These are phyloP conservation scores for Meiosimyza platycephala DNA, from an alignment of 2,888 invertebrate genomes.

Conservation along the genomic window DNA sequence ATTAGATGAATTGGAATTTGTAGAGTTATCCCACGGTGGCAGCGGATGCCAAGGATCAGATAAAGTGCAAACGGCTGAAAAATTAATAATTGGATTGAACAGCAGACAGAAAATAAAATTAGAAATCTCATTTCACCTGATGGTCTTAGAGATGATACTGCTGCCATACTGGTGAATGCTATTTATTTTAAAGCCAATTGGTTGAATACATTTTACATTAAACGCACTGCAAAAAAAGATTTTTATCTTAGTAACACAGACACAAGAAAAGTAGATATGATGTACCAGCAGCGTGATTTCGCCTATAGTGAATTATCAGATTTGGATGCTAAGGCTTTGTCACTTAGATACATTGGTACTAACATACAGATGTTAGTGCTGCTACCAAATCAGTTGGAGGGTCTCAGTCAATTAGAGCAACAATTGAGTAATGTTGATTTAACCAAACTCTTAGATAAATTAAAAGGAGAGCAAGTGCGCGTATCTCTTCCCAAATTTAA, in stretches of 20 bases:
- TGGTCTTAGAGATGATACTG: slow-evolving; percentile 70
- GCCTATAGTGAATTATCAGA: slow-evolving; percentile 67
- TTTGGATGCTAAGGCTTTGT: slow-evolving; percentile 72
- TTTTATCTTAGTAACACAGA: slow-evolving; percentile 74
- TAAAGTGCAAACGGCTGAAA: slow-evolving; percentile 66
- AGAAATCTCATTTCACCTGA: slow-evolving; percentile 76
- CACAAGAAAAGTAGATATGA: slow-evolving; percentile 73
- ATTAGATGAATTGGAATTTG: no score
- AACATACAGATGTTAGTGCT: slow-evolving; percentile 81
- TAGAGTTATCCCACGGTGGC: no score
- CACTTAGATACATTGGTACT: slow-evolving; percentile 77
- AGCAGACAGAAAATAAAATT: slow-evolving; percentile 84
- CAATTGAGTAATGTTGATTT: slow-evolving; percentile 73
- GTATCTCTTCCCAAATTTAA: slow-evolving; percentile 83
- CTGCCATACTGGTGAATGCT: slow-evolving; percentile 82
- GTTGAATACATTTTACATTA: slow-evolving; percentile 73
- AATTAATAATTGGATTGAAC: slow-evolving; percentile 85
- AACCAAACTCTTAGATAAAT: slow-evolving; percentile 67
- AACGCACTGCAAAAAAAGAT: slow-evolving; percentile 70
- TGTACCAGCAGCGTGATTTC: slow-evolving; percentile 71
- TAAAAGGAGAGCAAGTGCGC: slow-evolving; percentile 69
- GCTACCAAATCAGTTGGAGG: slow-evolving; percentile 76
- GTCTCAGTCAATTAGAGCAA: slow-evolving; percentile 73
- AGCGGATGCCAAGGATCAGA: no score
- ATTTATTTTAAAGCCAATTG: slow-evolving; percentile 87